Conservation (phyloP, 2,113 vertebrate species). For the Sula dactylatra region DNA sequence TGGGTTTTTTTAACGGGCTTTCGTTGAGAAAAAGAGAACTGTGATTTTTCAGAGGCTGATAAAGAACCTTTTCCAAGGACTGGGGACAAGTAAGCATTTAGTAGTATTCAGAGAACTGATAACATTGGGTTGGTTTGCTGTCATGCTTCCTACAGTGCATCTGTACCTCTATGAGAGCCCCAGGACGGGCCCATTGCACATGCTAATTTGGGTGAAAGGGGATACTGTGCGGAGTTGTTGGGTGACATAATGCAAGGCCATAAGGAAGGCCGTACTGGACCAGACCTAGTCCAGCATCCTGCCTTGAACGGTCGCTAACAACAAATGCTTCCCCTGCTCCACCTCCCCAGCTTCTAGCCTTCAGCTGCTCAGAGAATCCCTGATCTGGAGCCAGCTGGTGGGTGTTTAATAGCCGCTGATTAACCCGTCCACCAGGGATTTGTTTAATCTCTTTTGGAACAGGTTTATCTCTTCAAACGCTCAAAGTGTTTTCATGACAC, state of each 20-base stretch:
- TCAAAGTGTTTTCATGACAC: background rate
- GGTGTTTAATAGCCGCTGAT: background rate
- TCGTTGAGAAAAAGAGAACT: background rate
- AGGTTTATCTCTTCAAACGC: background rate
- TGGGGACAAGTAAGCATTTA: background rate
- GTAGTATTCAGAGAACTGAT: background rate
- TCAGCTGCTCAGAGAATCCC: background rate
- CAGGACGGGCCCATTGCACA: background rate
- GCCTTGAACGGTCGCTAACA: background rate
- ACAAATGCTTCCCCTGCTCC: background rate
- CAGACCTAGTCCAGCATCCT: background rate
- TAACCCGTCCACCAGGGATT: background rate
- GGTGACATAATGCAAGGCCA: background rate
- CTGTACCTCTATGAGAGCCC: background rate
- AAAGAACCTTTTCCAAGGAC: background rate
- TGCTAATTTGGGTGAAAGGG: background rate
- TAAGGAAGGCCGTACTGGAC: background rate
- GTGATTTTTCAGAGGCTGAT: background rate
- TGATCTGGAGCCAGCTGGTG: background rate
- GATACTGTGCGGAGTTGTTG: background rate
- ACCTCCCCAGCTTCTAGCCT: background rate
- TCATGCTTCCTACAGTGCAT: background rate
- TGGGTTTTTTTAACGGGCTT: background rate
- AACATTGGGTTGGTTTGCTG: background rate
- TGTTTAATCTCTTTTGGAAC: constrained; percentile 13